These are phyloP conservation scores for Vipera ursinii DNA, from an alignment of 2,797 vertebrate species.

Conservation along the genomic window DNA sequence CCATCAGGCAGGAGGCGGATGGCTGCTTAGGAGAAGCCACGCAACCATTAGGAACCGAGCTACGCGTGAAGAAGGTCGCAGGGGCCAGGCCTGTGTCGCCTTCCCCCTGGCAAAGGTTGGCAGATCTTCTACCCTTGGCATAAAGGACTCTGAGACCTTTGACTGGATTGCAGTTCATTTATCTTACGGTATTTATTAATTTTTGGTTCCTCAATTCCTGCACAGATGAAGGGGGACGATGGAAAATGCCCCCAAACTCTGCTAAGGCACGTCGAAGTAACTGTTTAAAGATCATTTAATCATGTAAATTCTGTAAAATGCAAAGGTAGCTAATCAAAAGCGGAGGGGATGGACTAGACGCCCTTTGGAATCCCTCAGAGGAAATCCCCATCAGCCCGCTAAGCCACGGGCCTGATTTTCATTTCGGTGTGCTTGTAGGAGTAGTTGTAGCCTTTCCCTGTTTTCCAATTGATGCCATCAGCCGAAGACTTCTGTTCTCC, in stretches of 20 bases:
- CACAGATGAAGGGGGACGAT: not conserved
- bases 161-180: not conserved
- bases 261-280: not conserved
- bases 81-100: too few relatives aligned
- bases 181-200: not conserved
- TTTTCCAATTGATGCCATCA: slow-evolving; percentile 39
- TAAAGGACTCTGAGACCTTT: not conserved
- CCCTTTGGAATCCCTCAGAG: not conserved
- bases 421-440: slow-evolving; percentile 47
- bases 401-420: slow-evolving; percentile 40
- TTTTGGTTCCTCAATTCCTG: not conserved
- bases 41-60: too few relatives aligned
- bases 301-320: not conserved
- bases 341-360: not conserved
- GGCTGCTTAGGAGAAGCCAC: not conserved
- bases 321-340: not conserved
- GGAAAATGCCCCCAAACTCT: not conserved
- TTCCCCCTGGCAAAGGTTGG: not conserved
- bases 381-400: not conserved
- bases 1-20: not conserved
- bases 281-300: not conserved
- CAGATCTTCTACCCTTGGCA: not conserved
- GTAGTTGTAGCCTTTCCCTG: slow-evolving; percentile 12
- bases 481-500: slow-evolving; percentile 7
- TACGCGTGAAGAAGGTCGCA: not conserved